Evolutionary conservation across 2,888 invertebrate genomes (phyloP).

Genomic region (Dryadula phaetusa): DNA sequence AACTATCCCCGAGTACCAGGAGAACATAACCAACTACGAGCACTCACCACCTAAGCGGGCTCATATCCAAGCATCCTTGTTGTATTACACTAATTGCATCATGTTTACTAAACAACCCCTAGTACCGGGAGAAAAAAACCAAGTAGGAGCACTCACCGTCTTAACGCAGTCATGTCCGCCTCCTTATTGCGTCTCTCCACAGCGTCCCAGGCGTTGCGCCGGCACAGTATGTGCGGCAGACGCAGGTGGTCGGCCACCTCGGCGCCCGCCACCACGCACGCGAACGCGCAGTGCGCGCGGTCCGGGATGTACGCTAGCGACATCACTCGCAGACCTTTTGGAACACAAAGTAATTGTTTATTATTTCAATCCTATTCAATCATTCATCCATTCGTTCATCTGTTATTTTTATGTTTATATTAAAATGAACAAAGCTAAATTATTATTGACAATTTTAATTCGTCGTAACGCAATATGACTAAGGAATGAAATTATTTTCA

Average conservation of each 20-base stretch:
- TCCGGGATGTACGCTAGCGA: conserved; percentile 95
- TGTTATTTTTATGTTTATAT: too few species aligned
- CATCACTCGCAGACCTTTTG: conserved; percentile 89
- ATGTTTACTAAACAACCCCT: too few species aligned
- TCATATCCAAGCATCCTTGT: too few species aligned
- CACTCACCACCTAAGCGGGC: too few species aligned
- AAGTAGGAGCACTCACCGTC: conserved; percentile 55
- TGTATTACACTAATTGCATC: too few species aligned
- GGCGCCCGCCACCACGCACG: conserved; percentile 93
- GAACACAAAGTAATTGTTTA: neutral
- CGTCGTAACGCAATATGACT: too few species aligned
- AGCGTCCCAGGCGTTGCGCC: conserved; percentile 86
- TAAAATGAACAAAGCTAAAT: too few species aligned
- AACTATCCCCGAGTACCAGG: too few species aligned
- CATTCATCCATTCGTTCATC: neutral
- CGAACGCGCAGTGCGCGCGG: conserved; percentile 93
- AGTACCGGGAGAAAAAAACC: neutral
- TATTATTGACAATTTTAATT: too few species aligned
- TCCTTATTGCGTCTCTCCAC: conserved; percentile 73
- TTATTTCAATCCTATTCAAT: neutral
- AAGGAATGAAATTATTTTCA: too few species aligned
- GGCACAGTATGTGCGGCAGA: conserved; percentile 92
- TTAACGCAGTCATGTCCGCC: conserved; percentile 72
- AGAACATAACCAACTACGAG: neutral
- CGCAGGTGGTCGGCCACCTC: conserved; percentile 96